Evolutionary conservation across 2,888 invertebrate genomes (phyloP).

Genomic region (Lithosia quadra): DNA sequence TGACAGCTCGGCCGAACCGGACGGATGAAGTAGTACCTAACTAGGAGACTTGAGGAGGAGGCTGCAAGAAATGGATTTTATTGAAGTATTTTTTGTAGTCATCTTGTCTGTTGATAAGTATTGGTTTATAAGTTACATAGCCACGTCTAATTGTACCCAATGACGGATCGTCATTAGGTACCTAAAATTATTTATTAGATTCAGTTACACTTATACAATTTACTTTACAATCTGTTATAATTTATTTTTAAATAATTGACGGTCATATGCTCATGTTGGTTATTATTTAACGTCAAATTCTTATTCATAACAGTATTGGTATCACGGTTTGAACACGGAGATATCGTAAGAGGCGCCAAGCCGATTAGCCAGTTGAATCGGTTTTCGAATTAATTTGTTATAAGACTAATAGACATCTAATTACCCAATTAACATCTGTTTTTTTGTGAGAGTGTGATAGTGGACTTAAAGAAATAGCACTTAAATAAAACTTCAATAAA

Average conservation of each 20-base stretch:
- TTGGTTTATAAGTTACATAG: neutral
- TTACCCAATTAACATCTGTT: slow-evolving; percentile 73
- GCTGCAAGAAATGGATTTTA: slow-evolving; percentile 20
- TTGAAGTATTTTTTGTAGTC: neutral
- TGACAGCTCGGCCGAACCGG: slow-evolving; percentile 69
- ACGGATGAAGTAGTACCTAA: slow-evolving; percentile 57
- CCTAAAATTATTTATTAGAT: neutral
- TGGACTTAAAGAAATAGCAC: slow-evolving; percentile 63
- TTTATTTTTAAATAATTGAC: neutral
- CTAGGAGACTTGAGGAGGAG: slow-evolving; percentile 51
- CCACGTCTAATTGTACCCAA: neutral
- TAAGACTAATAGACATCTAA: slow-evolving; percentile 70
- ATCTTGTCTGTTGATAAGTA: neutral
- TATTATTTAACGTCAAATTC: neutral
- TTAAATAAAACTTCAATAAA: too few relatives aligned
- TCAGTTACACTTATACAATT: neutral
- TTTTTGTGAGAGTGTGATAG: slow-evolving; percentile 38
- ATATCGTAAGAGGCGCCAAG: slow-evolving; percentile 63
- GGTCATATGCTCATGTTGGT: neutral
- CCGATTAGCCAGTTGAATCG: slow-evolving; percentile 61
- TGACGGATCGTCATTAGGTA: neutral
- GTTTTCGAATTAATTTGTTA: slow-evolving; percentile 72
- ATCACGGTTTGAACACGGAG: slow-evolving; percentile 49
- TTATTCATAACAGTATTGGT: slow-evolving; percentile 22
- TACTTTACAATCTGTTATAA: neutral